Evolutionary conservation across 2,888 invertebrate genomes (phyloP).

Genomic region (Caenorhabditis sp.): DNA sequence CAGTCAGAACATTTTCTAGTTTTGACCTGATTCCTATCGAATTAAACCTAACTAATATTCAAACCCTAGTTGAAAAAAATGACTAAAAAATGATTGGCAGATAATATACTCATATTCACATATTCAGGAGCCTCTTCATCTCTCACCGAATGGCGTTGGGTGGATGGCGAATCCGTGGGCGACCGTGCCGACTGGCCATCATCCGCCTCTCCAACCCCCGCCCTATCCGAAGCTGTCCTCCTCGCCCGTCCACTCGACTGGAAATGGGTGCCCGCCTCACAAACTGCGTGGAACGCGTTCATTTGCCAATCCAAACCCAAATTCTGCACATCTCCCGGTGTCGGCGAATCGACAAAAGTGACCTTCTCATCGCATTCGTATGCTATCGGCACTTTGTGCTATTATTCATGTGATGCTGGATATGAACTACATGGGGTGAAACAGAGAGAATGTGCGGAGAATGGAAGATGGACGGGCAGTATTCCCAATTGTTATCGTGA

Average conservation of each 20-base stretch:
- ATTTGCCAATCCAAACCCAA: constrained; percentile 64
- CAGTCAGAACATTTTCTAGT: too few species aligned
- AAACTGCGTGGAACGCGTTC: constrained; percentile 61
- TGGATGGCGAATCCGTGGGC: constrained; percentile 51
- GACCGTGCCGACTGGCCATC: constrained; percentile 46
- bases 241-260: constrained; percentile 54
- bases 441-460: constrained; percentile 48
- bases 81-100: too few species aligned
- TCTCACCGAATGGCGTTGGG: constrained; percentile 55
- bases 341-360: constrained; percentile 58
- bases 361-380: constrained; percentile 62
- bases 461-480: constrained; percentile 59
- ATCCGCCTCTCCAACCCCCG: constrained; percentile 29
- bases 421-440: constrained; percentile 40
- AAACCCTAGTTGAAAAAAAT: too few species aligned
- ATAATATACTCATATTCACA: too few species aligned
- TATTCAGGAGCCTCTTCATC: constrained; percentile 39
- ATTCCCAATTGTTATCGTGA: constrained; percentile 58
- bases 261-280: constrained; percentile 61
- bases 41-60: too few species aligned
- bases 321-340: constrained; percentile 64
- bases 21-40: too few species aligned
- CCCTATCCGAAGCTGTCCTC: constrained; percentile 47
- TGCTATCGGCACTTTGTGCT: constrained; percentile 62
- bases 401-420: constrained; percentile 63